A percentile compares a stretch with the other conserved stretches of the same genome.
phyloP scores from a whole-genome alignment of 2,888 invertebrate species.

The Conops quadrifasciatus region DNA sequence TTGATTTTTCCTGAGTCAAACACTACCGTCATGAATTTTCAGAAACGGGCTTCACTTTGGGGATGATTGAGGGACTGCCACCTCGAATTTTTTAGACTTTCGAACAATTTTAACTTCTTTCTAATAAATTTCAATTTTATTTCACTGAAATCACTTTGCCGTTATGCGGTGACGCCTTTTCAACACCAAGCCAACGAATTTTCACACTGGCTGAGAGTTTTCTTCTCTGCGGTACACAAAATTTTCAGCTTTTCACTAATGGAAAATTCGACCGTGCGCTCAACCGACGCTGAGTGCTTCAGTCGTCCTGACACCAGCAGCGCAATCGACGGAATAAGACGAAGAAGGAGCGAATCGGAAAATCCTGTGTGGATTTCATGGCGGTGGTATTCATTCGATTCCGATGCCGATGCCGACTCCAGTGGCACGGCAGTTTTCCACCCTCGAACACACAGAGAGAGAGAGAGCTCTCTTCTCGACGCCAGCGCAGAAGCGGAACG shows the following conservation, averaged over 20 bases:
- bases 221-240: constrained; percentile 33
- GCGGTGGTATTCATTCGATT: constrained; percentile 30
- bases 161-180: too few relatives aligned
- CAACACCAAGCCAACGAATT: too few relatives aligned
- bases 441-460: constrained; percentile 31
- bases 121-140: background rate
- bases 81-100: background rate
- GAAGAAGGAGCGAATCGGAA: constrained; percentile 48
- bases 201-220: background rate
- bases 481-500: constrained; percentile 3
- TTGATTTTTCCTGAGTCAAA: too few relatives aligned
- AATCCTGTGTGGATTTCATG: constrained; percentile 56
- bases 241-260: constrained; percentile 40
- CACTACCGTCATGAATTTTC: too few relatives aligned
- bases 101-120: background rate
- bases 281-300: constrained; percentile 40
- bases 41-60: too few relatives aligned
- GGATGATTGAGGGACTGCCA: too few relatives aligned
- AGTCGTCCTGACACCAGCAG: constrained; percentile 64
- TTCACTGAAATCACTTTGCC: background rate
- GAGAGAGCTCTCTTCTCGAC: too few relatives aligned
- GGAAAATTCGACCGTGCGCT: constrained; percentile 37
- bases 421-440: constrained; percentile 39
- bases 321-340: constrained; percentile 64
- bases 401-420: constrained; percentile 22